Base-by-base conservation (phyloP, 2,888 invertebrate species). In the Volucella zonaria region DNA sequence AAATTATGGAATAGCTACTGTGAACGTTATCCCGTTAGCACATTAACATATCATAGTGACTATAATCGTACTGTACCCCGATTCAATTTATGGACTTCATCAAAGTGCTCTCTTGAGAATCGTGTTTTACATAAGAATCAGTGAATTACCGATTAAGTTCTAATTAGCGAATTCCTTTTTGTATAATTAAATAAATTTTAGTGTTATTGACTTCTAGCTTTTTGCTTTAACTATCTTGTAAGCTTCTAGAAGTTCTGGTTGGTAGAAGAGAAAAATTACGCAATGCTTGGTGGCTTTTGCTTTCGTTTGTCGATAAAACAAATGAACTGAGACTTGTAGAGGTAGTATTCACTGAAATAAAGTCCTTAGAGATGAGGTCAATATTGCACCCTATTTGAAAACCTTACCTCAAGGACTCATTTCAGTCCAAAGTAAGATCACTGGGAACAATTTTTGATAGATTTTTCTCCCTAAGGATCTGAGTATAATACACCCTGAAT, bases 171-270 rank as follows among this genome's bases (percentile, higher is more conserved):
- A 59, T 18, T 31, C 6, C 14, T 58, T n/a, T 70, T 58, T 40
- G 14, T 70, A 70, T 70, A 58, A 70, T 58, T 47, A 58, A 58
- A 70, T 59, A 70, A 18, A 59, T 70, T 70, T 59, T 38, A 8
- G 58, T 59, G 70, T 49, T 70, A 47, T 68, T 68, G 68, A 68
- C 68, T 68, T 58, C 45, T 18, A 43, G 11, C 3, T 61, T 9
- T 58, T 18, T 23, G 23, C 11, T 43, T 61, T 23, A 61, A 45
- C 6, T 43, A 15, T 31, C 31, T 31, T 31, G 31, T 6, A 11
- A 59, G 15, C 2, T 1, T 23, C 23, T 45, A 61, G 12, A 45
- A 61, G 4, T 45, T 1, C 10, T 54, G 11, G 38, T 54, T 40
- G 8, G n/a, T 0, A 4, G 31, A 18, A 15, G 12, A 15, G 23